Evolutionary conservation across 2,888 invertebrate genomes (phyloP).

Genomic region (Muscina levida): DNA sequence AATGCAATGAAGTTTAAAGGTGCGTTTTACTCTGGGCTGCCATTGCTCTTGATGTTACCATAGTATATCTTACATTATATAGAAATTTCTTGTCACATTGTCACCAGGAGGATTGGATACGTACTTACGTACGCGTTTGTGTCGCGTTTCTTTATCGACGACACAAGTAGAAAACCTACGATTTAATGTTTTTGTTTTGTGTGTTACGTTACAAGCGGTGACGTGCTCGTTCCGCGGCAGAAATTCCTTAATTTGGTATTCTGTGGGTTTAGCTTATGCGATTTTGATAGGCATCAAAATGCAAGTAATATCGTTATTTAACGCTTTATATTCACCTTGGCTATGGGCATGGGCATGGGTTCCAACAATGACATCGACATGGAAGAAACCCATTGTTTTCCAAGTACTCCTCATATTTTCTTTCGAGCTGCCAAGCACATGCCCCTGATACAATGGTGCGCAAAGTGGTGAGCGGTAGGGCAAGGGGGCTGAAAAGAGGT

Average conservation of each 20-base stretch:
- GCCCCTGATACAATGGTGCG: not conserved
- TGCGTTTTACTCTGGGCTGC: conserved; percentile 67
- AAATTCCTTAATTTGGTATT: conserved; percentile 70
- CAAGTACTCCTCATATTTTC: conserved; percentile 50
- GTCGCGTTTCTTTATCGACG: conserved; percentile 31
- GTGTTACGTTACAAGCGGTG: not conserved
- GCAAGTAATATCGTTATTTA: conserved; percentile 68
- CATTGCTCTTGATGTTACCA: not conserved
- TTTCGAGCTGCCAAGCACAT: not conserved
- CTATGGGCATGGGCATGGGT: conserved; percentile 21
- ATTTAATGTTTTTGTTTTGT: conserved; percentile 49
- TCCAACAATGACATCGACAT: not conserved
- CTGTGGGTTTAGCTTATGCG: conserved; percentile 64
- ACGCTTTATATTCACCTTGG: conserved; percentile 64
- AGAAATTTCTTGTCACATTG: conserved; percentile 70
- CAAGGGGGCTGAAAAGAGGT: not conserved
- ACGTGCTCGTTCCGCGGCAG: conserved; percentile 41
- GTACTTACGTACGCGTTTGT: conserved; percentile 40
- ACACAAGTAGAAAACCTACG: conserved; percentile 58
- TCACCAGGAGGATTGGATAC: conserved; percentile 65
- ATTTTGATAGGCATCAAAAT: conserved; percentile 69
- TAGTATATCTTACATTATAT: conserved; percentile 41
- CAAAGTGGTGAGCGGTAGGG: not conserved
- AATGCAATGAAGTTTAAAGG: conserved; percentile 69
- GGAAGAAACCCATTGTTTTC: conserved; percentile 62